Evolutionary conservation across 2,888 invertebrate genomes (phyloP).

Genomic region (Volucella bombylans): DNA sequence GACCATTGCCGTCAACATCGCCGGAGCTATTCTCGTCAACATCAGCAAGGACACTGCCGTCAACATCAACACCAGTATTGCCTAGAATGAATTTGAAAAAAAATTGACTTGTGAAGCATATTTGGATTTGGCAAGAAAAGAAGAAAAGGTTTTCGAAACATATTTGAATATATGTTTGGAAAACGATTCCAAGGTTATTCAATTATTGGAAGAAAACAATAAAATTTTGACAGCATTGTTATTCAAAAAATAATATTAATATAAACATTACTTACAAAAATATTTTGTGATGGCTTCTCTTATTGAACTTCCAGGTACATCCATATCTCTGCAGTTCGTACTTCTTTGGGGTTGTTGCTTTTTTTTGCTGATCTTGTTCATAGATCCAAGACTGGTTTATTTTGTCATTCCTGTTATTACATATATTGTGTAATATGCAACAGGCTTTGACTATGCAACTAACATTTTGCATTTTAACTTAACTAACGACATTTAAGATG

Average conservation of each 20-base stretch:
- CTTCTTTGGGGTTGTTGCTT: conserved; percentile 14
- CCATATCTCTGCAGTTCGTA: conserved; percentile 10
- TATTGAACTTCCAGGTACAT: conserved; percentile 14
- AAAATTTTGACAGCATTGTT: conserved; percentile 13
- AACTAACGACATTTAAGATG: conserved; percentile 37
- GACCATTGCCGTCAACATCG: conserved; percentile 1
- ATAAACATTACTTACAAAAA: conserved; percentile 20
- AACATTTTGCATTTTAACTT: conserved; percentile 26
- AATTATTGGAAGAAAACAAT: conserved; percentile 25
- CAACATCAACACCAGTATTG: conserved; percentile 10
- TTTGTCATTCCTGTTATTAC: conserved; percentile 20
- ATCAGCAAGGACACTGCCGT: not conserved
- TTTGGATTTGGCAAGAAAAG: conserved; percentile 21
- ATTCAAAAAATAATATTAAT: conserved; percentile 4
- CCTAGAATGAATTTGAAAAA: conserved; percentile 22
- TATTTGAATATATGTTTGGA: conserved; percentile 16
- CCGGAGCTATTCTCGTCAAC: too few species aligned
- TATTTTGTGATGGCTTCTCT: conserved; percentile 3
- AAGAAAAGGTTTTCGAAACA: conserved; percentile 10
- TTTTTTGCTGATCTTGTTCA: conserved; percentile 1
- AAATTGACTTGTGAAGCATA: conserved; percentile 12
- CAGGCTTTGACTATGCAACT: not conserved
- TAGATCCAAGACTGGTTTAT: conserved; percentile 7
- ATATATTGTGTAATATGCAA: conserved; percentile 38
- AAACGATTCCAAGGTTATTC: conserved; percentile 29